Evolutionary conservation across 2,888 invertebrate species (phyloP).

Genomic region (Chironomus tentans): DNA sequence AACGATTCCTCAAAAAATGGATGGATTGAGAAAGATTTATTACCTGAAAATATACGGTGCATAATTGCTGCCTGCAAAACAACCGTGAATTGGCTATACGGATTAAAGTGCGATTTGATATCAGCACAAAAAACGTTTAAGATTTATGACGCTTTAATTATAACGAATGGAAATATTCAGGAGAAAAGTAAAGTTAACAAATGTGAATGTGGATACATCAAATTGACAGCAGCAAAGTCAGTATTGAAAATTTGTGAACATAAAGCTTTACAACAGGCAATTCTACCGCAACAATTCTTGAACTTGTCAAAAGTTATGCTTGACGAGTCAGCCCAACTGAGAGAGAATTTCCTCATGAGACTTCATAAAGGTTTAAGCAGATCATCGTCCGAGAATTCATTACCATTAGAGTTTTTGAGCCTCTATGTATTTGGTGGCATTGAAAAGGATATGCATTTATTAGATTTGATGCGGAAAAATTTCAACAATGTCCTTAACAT

Average conservation of each 20-base stretch:
- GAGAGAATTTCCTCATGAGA: background rate
- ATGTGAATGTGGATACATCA: background rate
- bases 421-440: background rate
- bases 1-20: background rate
- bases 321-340: background rate
- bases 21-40: background rate
- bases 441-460: background rate
- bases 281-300: background rate
- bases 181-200: background rate
- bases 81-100: background rate
- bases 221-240: background rate
- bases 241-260: conserved; percentile 2
- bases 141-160: background rate
- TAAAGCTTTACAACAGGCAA: background rate
- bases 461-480: background rate
- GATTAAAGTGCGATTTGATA: background rate
- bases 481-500: background rate
- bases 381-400: background rate
- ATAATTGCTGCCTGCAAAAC: background rate
- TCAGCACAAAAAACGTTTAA: conserved; percentile 7
- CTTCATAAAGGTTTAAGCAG: background rate
- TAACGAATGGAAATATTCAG: background rate
- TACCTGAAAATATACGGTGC: background rate
- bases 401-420: background rate
- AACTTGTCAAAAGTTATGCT: background rate